phyloP scores from a whole-genome alignment of 2,888 invertebrate species.

The Lepidochrysops patricia region DNA sequence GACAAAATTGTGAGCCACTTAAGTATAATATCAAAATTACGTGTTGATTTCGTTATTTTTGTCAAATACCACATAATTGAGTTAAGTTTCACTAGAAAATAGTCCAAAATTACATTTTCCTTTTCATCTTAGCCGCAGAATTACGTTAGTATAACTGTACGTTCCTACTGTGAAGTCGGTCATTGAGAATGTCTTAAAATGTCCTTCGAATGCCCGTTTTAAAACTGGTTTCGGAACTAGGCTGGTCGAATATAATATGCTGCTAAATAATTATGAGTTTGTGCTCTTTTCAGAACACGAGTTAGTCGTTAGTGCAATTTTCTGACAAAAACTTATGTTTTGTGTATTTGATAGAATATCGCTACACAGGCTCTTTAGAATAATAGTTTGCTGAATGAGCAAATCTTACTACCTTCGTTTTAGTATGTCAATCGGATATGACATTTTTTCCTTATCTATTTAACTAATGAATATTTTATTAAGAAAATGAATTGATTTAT shows the following conservation, averaged over 20 bases:
- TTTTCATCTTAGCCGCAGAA: not conserved
- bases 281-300: not conserved
- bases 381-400: too few relatives aligned
- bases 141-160: constrained; percentile 12
- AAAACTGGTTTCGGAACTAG: constrained; percentile 18
- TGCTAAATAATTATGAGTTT: constrained; percentile 5
- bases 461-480: too few relatives aligned
- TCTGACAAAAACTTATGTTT: not conserved
- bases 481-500: too few relatives aligned
- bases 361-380: too few relatives aligned
- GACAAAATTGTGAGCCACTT: too few relatives aligned
- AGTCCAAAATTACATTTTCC: not conserved
- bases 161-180: constrained; percentile 15
- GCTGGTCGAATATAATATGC: constrained; percentile 3
- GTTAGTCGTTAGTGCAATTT: not conserved
- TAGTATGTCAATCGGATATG: too few relatives aligned
- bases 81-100: not conserved
- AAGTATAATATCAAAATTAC: not conserved
- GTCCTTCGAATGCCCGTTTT: constrained; percentile 20
- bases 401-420: too few relatives aligned
- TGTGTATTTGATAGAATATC: too few relatives aligned
- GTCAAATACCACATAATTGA: not conserved
- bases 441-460: too few relatives aligned
- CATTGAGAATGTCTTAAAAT: constrained; percentile 18
- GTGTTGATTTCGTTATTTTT: not conserved